Evolutionary conservation across 2,113 vertebrate genomes (phyloP), one percentile per base, ranked within the genome.

Genomic region (Poecile atricapillus): DNA sequence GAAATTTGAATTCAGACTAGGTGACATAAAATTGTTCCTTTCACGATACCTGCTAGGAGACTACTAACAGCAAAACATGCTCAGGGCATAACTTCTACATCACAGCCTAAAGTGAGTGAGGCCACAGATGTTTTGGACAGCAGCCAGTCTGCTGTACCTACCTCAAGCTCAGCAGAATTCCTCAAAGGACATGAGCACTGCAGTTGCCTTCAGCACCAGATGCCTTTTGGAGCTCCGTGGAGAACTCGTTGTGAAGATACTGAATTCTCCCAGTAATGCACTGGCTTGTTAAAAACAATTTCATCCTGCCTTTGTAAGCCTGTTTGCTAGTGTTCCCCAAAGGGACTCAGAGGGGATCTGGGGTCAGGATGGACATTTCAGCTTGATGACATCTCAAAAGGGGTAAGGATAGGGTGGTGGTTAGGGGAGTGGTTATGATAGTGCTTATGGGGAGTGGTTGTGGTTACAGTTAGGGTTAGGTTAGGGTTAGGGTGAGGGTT

Each of bases 1-100:
- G 10, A 75, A 83, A 92, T 83, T n/a, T 71, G 55, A 90, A 79
- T 92, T n/a, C 68, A 71, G 53, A 77, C 60, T 56, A 81, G 21
- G 28, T 43, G 43, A 49, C 24, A 81, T 39, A 46, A 83, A 88
- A 83, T 55, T 50, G 24, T 47, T 77, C 22, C 39, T 87, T 80
- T 74, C 58, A 31, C 1, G 2, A 67, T 50, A 67, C 12, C 30
- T 70, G 27, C 24, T 79, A 12, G 23, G 59, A 37, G 16, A 74
- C 13, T 69, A 69, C 16, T 74, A 83, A 59, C 5, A 67, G 53
- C 23, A 83, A 91, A 58, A 52, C 1, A 1, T 30, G 24, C 17
- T 88, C 82, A 60, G 63, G 17, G 31, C 39, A n/a, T 65, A 65
- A 56, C 33, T 50, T 83, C 39, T 69, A 53, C 39, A 44, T 53